Base-by-base conservation (phyloP, 2,797 vertebrate species). In the Pantherophis alleghaniensis region DNA sequence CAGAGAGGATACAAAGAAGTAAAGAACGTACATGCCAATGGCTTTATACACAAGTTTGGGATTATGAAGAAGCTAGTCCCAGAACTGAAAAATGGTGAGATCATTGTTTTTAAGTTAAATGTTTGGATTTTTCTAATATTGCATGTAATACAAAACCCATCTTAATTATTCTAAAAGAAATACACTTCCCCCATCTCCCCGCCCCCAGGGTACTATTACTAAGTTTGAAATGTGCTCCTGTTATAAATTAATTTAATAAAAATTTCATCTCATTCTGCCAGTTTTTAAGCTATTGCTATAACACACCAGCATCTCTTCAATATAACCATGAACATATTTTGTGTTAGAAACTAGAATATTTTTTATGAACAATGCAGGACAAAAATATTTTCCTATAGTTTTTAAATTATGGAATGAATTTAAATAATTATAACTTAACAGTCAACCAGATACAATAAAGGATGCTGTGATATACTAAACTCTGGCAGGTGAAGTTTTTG, bases 51-150 rank as follows among this genome's bases (percentile, higher is more conserved):
- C 98, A 98, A 93, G 90, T 97, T 95, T 96, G 95, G 89, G 95
- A 96, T 95, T 93, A 95, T 95, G 97, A 97, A 96, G 92, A 95
- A 96, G 86, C 91, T 59, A 94, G 87, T 94, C 95, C 97, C 94
- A 96, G 95, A 97, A 96, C 96, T 96, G 92, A 11, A 0, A 97
- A 96, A 96, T 97, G 98, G 99, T 99, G 98, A 98, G 98, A 79
- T 95, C 83, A 96, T 95, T 90, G 94, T 37, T 92, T 94, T 94
- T 96, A 96, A 97, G 96, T 98, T 97, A 97, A 92, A 95, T 96
- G 94, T 96, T 94, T 97, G 83, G 20, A 91, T 92, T 96, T 95
- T 94, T 95, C 95, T 91, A 93, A 96, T 93, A 95, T 89, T 90
- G 94, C 94, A 96, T 96, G 96, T 96, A 96, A 97, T 96, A 47